Evolutionary conservation across 2,797 vertebrate genomes (phyloP), one percentile per base, ranked within the genome.

Genomic region (Pelochelys cantorii): DNA sequence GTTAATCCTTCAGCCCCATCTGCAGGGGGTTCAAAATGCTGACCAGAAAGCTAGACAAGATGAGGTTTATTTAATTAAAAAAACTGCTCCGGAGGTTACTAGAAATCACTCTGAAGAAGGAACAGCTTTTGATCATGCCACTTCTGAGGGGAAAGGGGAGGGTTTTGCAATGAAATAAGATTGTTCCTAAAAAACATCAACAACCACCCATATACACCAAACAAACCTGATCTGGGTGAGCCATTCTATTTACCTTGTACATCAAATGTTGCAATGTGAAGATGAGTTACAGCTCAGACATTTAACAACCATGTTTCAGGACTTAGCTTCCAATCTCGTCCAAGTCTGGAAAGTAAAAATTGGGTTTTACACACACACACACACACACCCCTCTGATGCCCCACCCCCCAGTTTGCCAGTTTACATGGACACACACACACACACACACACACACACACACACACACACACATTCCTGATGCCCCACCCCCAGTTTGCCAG

Each of bases 1-100:
- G 98, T 98, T 99, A 99, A 99, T 99, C 99, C 98, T 98, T 97
- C 95, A 98, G 99, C 98, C 98, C 98, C 99, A 99, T 99, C 98
- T 97, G 98, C 98, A 98, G 98, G 98, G 98, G 98, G 98, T 98
- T 99, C 98, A 98, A 98, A 98, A 98, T 98, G 98, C 98, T 99
- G 99, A 99, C 99, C 98, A 98, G 98, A 98, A 98, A 98, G 98
- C 98, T 98, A 98, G 98, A 98, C 98, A 98, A 98, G 98, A 98
- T 98, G 98, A 98, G 97, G 98, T 98, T 98, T 98, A 98, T 98
- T 98, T 98, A 98, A 98, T 98, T 98, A 98, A 98, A 98, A 97
- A 97, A 95, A 96, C 97, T 96, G 97, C 98, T 98, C 97, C 92
- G 93, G 97, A 98, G 98, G 98, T 98, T 98, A 98, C 98, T 98